phyloP scores from a whole-genome alignment of 2,113 vertebrate genomes.

The Cavia aperea region DNA sequence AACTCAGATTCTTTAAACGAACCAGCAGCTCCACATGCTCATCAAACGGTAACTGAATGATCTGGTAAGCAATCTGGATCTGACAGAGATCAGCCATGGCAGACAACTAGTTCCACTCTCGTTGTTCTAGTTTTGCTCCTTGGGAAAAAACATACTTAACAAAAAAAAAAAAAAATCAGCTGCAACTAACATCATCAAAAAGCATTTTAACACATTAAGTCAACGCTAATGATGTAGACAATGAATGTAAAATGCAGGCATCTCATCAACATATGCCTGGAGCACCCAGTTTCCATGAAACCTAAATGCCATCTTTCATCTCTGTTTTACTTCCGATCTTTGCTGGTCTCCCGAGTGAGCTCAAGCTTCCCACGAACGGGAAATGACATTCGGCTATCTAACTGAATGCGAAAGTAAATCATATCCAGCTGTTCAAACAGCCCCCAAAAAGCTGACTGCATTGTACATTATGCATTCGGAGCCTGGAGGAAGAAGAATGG shows the following conservation, averaged over 20 bases:
- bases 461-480: not conserved
- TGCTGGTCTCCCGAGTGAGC: slow-evolving; percentile 20
- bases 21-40: not conserved
- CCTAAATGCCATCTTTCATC: not conserved
- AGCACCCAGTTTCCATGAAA: not conserved
- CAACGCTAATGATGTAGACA: not conserved
- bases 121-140: not conserved
- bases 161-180: not conserved
- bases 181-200: not conserved
- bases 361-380: slow-evolving; percentile 53
- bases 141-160: not conserved
- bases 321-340: not conserved
- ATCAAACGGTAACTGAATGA: not conserved
- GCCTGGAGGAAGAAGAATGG: not conserved
- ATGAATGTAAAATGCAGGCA: not conserved
- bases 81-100: not conserved
- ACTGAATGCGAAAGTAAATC: not conserved
- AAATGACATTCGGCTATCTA: slow-evolving; percentile 12
- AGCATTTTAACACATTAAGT: not conserved
- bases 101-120: not conserved
- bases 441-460: slow-evolving; percentile 31
- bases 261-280: not conserved
- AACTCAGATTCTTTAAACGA: not conserved
- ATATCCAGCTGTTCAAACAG: slow-evolving; percentile 31
- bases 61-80: not conserved